Evolutionary conservation across 2,888 invertebrate species (phyloP), one percentile per base, ranked within the genome.

Genomic region (Lysandra bellargus): DNA sequence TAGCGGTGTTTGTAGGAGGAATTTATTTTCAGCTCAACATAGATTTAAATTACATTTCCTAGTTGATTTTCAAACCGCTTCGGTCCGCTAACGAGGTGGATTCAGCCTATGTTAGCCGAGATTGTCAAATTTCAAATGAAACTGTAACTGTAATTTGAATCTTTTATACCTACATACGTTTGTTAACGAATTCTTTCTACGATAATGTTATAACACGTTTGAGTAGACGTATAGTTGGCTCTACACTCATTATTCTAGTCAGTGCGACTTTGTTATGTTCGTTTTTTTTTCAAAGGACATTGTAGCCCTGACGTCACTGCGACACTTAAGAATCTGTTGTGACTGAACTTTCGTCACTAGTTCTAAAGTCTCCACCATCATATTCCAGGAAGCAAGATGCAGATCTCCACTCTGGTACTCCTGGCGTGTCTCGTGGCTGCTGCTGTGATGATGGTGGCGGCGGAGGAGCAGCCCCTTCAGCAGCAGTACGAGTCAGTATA

Each of bases 361-460:
- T 44, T 44, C 44, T 9, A 44, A 40, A 44, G n/a, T 44, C 2
- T 44, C 7, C 5, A 30, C 44, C 44, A 30, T 7, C 53, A 75
- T 40, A 37, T 81, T 80, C 23, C 80, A 82, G 82, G 79, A 82
- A 81, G 73, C 84, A 90, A 82, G 85, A 94, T 94, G 94, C 91
- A 94, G 87, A 87, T 89, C 83, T 88, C 90, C 83, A 92, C 91
- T 77, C 85, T 94, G 78, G 83, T 93, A 79, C 87, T 94, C 60
- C 88, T 94, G 81, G 88, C 89, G 44, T 94, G 93, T 86, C 85
- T 94, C 81, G 84, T 93, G 73, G 92, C 90, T 57, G 57, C 57
- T 57, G 57, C 57, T 23, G 88, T 87, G 12, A 92, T 89, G 60
- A 88, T 87, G 61, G 90, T 91, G 61, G 87, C 85, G 80, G 82